Evolutionary conservation across 2,888 invertebrate species (phyloP), one percentile per base, ranked within the genome.

Genomic region (Spialia ferax): DNA sequence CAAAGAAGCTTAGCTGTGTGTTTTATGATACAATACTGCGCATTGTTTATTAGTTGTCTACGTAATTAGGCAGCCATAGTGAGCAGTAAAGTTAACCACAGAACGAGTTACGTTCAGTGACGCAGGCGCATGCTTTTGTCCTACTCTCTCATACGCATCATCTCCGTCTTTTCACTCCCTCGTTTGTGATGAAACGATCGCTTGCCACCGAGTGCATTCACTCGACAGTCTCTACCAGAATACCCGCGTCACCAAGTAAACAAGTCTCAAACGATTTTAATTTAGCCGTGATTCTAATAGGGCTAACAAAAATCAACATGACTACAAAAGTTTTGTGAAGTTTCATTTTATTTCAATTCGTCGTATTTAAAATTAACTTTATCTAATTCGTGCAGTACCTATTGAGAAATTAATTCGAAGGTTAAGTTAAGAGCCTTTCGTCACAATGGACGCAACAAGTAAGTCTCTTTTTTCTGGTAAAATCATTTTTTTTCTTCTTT

Each of bases 371-470:
- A 63, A 56, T 29, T 64, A 32, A 48, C 22, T 22, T 48, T 22
- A 48, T 18, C 32, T 26, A 48, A 11, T 45, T 18, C 23, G 57
- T 52, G 52, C 38, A 18, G 76, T 73, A n/a, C n/a, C n/a, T n/a
- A 78, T 69, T 79, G 81, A 82, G 83, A 79, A 76, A 65, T 63
- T 56, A 62, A 75, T 70, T 71, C 81, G 87, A 91, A 91, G 91
- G 89, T 89, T 88, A 42, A 42, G 89, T 89, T 88, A 42, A 42
- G 42, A 42, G 79, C 72, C 81, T 89, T 89, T 89, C 85, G 81
- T 82, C 86, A 90, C 73, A 79, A 92, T 93, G 93, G 93, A 93
- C 87, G 93, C 93, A 81, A 93, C 93, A 76, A 90, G 93, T 93
- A 81, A 93, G 92, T 87, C 42, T 57, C 63, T 23, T 54, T 56